A percentile compares a stretch with the other conserved stretches of the same genome.
phyloP scores from a whole-genome alignment of 1,140 invertebrate species.

The Leptinotarsa texana region DNA sequence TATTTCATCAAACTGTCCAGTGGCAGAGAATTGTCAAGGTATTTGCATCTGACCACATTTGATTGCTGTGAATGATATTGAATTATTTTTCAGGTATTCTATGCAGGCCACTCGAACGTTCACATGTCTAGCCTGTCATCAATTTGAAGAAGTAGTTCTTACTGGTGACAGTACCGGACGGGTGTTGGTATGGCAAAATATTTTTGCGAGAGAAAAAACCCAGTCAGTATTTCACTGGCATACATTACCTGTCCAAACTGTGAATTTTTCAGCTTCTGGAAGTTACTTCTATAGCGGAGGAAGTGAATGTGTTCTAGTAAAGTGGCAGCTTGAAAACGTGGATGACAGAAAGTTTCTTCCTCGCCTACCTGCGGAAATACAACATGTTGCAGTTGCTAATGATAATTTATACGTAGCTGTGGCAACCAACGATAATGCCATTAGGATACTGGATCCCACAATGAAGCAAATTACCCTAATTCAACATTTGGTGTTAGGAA shows the following conservation, averaged over 20 bases:
- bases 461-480: conserved; percentile 64
- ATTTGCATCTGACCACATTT: conserved; percentile 9
- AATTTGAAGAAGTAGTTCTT: conserved; percentile 67
- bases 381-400: conserved; percentile 67
- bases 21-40: conserved; percentile 2
- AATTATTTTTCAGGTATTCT: conserved; percentile 54
- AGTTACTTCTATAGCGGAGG: conserved; percentile 74
- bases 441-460: conserved; percentile 69
- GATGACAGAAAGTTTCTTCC: conserved; percentile 70
- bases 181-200: conserved; percentile 68
- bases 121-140: conserved; percentile 73
- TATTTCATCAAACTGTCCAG: conserved; percentile 34
- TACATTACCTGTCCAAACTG: conserved; percentile 69
- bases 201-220: conserved; percentile 54
- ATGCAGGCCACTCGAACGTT: conserved; percentile 57
- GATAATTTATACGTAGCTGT: conserved; percentile 70
- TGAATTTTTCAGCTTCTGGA: conserved; percentile 73
- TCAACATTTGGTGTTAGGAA: conserved; percentile 70
- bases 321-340: conserved; percentile 68
- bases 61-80: conserved; percentile 42
- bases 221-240: conserved; percentile 79
- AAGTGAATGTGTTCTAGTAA: conserved; percentile 77
- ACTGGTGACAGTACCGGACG: conserved; percentile 72
- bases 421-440: conserved; percentile 74
- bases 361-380: conserved; percentile 71